phyloP scores from a whole-genome alignment of 2,888 invertebrate genomes.

The Amaurobius ferox region DNA sequence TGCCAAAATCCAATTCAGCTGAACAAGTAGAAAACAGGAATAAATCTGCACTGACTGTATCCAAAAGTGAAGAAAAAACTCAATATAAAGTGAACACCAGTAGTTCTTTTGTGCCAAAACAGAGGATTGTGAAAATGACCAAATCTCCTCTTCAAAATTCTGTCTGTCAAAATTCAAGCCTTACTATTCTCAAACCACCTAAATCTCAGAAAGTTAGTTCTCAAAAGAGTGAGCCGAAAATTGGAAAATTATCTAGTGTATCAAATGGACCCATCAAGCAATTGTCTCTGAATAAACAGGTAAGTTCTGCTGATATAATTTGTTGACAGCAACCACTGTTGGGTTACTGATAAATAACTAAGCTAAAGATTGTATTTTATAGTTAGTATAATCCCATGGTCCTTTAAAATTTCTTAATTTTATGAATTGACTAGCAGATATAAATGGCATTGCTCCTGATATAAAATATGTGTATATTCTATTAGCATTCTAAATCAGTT shows the following conservation, averaged over 20 bases:
- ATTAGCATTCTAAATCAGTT: too few relatives aligned
- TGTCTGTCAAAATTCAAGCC: not conserved
- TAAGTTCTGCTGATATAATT: not conserved
- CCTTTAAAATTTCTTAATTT: too few relatives aligned
- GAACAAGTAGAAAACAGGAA: not conserved
- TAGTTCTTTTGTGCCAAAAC: not conserved
- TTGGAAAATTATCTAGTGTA: not conserved
- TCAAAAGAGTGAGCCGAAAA: not conserved
- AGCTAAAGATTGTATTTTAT: too few relatives aligned
- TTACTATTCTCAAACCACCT: not conserved
- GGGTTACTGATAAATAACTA: too few relatives aligned
- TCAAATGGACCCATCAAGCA: conserved; percentile 2
- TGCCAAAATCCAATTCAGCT: not conserved
- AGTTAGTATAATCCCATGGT: too few relatives aligned
- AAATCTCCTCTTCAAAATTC: not conserved
- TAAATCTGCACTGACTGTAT: not conserved
- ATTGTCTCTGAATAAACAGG: conserved; percentile 13
- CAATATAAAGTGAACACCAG: not conserved
- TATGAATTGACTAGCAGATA: too few relatives aligned
- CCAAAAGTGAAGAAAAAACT: not conserved
- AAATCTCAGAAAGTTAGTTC: not conserved
- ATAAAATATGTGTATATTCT: too few relatives aligned
- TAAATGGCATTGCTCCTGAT: too few relatives aligned
- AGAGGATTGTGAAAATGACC: not conserved
- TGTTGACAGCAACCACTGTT: too few relatives aligned